Evolutionary conservation across 2,888 invertebrate species (phyloP).

Genomic region (Agrochola lota): DNA sequence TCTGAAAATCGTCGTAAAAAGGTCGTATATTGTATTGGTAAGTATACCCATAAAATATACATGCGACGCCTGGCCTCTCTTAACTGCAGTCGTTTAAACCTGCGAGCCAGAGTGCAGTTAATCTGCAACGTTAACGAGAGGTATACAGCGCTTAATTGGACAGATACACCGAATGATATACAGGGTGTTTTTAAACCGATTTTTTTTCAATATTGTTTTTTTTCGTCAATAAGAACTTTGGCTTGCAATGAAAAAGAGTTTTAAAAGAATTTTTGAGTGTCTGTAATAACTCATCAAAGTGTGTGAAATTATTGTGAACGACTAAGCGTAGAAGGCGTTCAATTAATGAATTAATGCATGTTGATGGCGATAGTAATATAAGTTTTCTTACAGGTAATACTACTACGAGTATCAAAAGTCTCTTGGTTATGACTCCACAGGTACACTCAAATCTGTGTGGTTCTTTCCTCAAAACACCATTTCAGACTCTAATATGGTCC

Average conservation of each 20-base stretch:
- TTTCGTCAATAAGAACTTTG: background rate
- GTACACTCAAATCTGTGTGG: background rate
- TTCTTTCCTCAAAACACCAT: background rate
- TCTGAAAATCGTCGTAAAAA: background rate
- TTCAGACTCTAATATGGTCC: background rate
- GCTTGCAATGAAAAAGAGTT: background rate
- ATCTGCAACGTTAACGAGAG: slow-evolving; percentile 66
- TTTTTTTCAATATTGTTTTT: background rate
- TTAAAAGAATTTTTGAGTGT: background rate
- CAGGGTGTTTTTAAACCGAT: slow-evolving; percentile 43
- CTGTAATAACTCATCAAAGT: background rate
- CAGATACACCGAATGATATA: slow-evolving; percentile 46
- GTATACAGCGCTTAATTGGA: slow-evolving; percentile 67
- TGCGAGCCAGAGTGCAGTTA: slow-evolving; percentile 47
- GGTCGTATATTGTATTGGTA: background rate
- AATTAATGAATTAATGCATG: background rate
- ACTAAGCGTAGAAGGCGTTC: background rate
- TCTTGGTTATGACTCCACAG: background rate
- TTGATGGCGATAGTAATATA: background rate
- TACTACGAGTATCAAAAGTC: background rate
- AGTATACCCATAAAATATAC: background rate
- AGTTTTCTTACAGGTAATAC: background rate
- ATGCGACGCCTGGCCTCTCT: background rate
- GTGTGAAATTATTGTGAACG: background rate
- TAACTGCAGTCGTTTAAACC: slow-evolving; percentile 10